These are phyloP conservation scores for Oscheius sp. DNA, from an alignment of 2,888 invertebrate genomes.

Conservation along the genomic window DNA sequence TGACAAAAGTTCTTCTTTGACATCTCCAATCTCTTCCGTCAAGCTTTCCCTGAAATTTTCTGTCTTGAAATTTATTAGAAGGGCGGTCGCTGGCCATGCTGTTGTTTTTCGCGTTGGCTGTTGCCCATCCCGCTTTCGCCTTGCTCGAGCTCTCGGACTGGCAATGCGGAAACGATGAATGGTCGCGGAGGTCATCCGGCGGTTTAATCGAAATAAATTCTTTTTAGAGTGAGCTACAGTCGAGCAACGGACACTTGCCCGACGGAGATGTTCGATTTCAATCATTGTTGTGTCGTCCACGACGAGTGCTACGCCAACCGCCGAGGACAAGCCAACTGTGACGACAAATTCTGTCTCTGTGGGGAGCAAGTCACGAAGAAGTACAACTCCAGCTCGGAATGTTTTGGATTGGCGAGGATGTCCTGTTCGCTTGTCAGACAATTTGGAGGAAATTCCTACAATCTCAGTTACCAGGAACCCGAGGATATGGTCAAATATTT, in stretches of 20 bases:
- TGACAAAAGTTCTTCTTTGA: constrained; percentile 26
- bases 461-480: constrained; percentile 4
- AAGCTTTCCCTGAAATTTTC: background rate
- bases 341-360: constrained; percentile 51
- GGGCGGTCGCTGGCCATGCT: background rate
- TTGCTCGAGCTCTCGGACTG: background rate
- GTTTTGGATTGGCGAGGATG: background rate
- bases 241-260: background rate
- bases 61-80: background rate
- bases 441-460: background rate
- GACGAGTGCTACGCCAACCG: constrained; percentile 58
- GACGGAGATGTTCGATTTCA: constrained; percentile 32
- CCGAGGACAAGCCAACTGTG: constrained; percentile 46
- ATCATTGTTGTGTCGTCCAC: constrained; percentile 59
- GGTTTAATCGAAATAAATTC: background rate
- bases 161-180: background rate
- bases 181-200: background rate
- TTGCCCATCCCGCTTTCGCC: background rate
- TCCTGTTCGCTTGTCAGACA: background rate
- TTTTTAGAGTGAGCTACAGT: background rate
- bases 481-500: background rate
- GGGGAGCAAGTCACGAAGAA: background rate
- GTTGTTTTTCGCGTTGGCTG: background rate
- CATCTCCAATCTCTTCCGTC: constrained; percentile 8
- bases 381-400: background rate